Evolutionary conservation across 2,888 invertebrate species (phyloP), one percentile per base, ranked within the genome.

Genomic region (Argyresthia goedartella): DNA sequence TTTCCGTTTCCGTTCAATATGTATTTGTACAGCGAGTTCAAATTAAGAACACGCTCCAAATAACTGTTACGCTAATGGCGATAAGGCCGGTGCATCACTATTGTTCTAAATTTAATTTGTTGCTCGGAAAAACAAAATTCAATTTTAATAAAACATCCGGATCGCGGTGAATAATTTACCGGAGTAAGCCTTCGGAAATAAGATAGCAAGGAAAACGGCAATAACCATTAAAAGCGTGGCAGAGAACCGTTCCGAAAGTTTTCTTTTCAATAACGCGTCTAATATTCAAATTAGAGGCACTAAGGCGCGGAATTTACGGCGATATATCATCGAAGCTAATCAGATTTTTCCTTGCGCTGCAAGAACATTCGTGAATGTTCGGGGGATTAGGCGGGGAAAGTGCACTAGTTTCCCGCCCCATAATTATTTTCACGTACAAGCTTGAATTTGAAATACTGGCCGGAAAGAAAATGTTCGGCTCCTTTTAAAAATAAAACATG

Each of bases 1-100:
- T 80, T 76, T 85, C 86, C 86, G 81, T 74, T 85, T 86, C 86
- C 86, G 85, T 82, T 84, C 84, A 81, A 85, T 84, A 85, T 85
- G 65, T 71, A 75, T 77, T 69, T 65, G 68, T 66, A 68, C 61
- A 6, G 25, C 47, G 35, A 8, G 67, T 69, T 71, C 64, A 73
- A 81, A 85, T 85, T 84, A 84, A 73, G 81, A 82, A 68, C 78
- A 71, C 69, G 72, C 61, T 75, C 73, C 64, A 70, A 73, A 76
- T 74, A 65, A 60, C 66, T 25, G 33, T 25, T 25, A 34, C 33
- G 15, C 44, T 44, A 44, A 16, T 16, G n/a, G 11, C 13, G 48
- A 48, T 48, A 48, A 16, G 48, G 25, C 46, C 48, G 36, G 15
- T 15, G 13, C 14, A 47, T 15, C 13, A 25, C 46, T 35, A 48